phyloP scores from a whole-genome alignment of 2,888 invertebrate genomes.

The Orchestes rusci region DNA sequence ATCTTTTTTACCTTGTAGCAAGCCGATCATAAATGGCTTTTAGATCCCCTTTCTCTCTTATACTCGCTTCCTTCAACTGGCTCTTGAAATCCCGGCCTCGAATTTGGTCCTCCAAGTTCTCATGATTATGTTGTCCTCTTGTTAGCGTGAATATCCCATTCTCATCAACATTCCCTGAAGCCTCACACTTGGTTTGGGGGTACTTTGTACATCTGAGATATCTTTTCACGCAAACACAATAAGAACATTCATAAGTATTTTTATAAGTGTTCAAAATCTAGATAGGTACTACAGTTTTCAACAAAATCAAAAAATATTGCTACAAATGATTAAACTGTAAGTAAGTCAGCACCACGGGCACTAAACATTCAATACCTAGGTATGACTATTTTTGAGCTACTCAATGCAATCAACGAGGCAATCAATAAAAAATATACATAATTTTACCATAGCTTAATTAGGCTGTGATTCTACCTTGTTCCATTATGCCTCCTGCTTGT shows the following conservation, averaged over 20 bases:
- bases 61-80: background rate
- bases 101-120: background rate
- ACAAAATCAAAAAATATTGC: background rate
- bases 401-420: too few relatives aligned
- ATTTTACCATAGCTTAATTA: too few relatives aligned
- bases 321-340: background rate
- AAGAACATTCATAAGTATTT: background rate
- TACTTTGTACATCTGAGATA: background rate
- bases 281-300: too few relatives aligned
- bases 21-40: background rate
- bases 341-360: background rate
- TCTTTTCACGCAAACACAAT: background rate
- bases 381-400: too few relatives aligned
- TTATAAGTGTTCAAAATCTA: too few relatives aligned
- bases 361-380: too few relatives aligned
- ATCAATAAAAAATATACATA: too few relatives aligned
- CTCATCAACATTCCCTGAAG: background rate
- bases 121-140: background rate
- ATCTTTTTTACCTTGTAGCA: background rate
- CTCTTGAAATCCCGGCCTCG: background rate
- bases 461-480: too few relatives aligned
- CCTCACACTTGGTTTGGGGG: background rate
- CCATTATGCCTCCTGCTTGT: too few relatives aligned
- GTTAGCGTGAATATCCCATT: background rate
- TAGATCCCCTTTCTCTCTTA: background rate